Base-by-base conservation (phyloP, 2,888 invertebrate genomes). In the Tuta absoluta region DNA sequence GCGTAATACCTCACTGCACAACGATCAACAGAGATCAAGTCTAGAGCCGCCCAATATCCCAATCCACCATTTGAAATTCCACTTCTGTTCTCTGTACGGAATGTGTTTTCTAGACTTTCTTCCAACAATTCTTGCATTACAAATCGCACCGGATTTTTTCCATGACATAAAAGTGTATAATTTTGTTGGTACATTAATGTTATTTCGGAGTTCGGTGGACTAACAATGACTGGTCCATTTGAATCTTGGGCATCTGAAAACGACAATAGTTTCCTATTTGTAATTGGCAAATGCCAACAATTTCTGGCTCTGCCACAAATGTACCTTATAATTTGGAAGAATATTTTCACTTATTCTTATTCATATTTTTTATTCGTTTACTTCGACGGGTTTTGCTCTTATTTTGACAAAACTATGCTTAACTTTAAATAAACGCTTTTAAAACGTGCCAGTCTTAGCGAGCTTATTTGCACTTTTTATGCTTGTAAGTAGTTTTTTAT, bases 1-100 rank as follows among this genome's bases (percentile, higher is more conserved):
- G 91, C 93, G 71, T 93, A 93, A 75, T 89, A 93, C 58, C 93
- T 93, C 63, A 94, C 92, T 62, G 92, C 81, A 21, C 81, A 81
- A 17, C 84, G 85, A 56, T 87, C 83, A 2, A 93, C 89, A 61
- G 91, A 82, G 57, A 72, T 75, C 28, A 94, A 71, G 49, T 90
- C 81, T 38, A 95, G 79, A 63, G 81, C 80, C 57, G 87, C 81
- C 69, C 92, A 90, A 74, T 85, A 93, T 64, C 81, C 75, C 69
- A 84, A 83, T 49, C 78, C 77, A 33, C 71, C 71, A 41, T 81
- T 80, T 41, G 76, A 69, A 7, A 65, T 64, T 28, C 72, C 66
- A 51, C 77, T 72, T 68, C 75, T 76, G 65, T 69, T 63, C 17
- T 60, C 62, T 68, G 67, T 77, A 51, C 45, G 63, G 75, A 85